Evolutionary conservation across 2,113 vertebrate genomes (phyloP), one percentile per base, ranked within the genome.

Genomic region (Stigmatopora nigra): DNA sequence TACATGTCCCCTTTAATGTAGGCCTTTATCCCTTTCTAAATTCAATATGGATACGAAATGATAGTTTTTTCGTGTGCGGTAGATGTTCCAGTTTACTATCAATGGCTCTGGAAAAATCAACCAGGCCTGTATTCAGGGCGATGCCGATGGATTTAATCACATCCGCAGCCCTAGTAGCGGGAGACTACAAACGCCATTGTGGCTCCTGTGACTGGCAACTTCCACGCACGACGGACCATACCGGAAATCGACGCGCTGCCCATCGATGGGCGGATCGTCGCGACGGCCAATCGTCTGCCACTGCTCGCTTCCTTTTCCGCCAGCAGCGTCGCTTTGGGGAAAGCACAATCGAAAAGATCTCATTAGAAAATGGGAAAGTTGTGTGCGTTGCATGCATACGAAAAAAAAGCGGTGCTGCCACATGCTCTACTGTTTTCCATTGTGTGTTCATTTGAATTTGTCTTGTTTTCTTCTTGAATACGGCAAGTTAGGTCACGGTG

Each of bases 31-130:
- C 86, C 74, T 9, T 82, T 88, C 86, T 82, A 84, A 86, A 84
- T 63, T 90, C 82, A 86, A 86, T 89, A 78, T 81, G 91, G 77
- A 71, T 86, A 77, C 87, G 87, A 89, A 92, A 92, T 91, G 75
- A 86, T 90, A 86, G 79, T 86, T 91, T 89, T 90, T 87, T 90
- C 87, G 85, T 91, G 91, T 92, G 85, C 87, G 89, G 78, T 88
- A 91, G 81, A 90, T 88, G 88, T 91, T 91, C 91, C 88, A 90
- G 90, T 91, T 91, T 86, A 91, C 89, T 92, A 88, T 91, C 68
- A 90, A 88, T 89, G 88, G 90, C 90, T 91, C 90, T 90, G 86
- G 85, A 78, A 87, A 71, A 87, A 71, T 88, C 86, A 86, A 89
- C 85, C 90, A 89, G 90, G 90, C 91, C 88, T 87, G 73, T 88